Evolutionary conservation across 2,797 vertebrate species (phyloP).

Genomic region (Merluccius polli): DNA sequence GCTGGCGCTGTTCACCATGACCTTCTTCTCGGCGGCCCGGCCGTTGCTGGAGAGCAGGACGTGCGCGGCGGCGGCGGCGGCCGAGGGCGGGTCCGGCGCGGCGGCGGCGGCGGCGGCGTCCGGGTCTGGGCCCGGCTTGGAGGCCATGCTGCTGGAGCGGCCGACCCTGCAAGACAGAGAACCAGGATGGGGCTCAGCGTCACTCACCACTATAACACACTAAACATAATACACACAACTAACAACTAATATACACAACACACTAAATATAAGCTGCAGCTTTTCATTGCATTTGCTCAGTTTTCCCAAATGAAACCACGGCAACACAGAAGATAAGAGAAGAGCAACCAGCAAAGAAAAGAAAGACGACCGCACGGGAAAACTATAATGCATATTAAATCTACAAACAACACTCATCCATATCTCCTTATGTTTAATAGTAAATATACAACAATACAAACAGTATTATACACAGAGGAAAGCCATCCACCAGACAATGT

Average conservation of each 20-base stretch:
- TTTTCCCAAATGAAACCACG: neutral
- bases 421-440: neutral
- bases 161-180: slow-evolving; percentile 75
- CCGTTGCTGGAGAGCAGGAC: slow-evolving; percentile 58
- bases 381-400: neutral
- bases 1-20: slow-evolving; percentile 76
- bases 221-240: no score
- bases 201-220: no score
- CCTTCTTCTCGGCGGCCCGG: slow-evolving; percentile 83
- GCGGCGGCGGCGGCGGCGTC: slow-evolving; percentile 61
- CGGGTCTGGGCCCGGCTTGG: slow-evolving; percentile 92
- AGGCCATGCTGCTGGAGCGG: slow-evolving; percentile 91
- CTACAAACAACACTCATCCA: neutral
- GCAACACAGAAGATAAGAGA: neutral
- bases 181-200: slow-evolving; percentile 18
- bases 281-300: neutral
- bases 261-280: neutral
- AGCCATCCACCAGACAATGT: slow-evolving; percentile 12
- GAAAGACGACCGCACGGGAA: neutral
- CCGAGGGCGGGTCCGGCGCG: slow-evolving; percentile 73
- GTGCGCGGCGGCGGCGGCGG: slow-evolving; percentile 14
- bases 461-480: slow-evolving; percentile 26
- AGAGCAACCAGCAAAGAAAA: neutral
- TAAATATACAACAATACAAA: slow-evolving; percentile 10
- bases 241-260: no score